Evolutionary conservation across 2,113 vertebrate species (phyloP).

Genomic region (Rhabdornis inornatus): DNA sequence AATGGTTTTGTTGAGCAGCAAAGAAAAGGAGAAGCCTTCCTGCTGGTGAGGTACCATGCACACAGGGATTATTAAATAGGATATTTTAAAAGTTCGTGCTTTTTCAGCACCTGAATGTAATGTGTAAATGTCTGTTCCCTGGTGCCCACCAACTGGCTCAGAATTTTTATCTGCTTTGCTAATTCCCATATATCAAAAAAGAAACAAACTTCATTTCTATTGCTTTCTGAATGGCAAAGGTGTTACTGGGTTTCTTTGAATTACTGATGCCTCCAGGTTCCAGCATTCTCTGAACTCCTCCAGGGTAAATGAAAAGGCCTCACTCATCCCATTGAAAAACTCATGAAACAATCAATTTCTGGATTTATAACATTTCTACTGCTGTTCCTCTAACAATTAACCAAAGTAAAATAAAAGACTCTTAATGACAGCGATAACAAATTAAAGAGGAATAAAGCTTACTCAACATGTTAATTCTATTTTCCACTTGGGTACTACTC

Average conservation of each 20-base stretch:
- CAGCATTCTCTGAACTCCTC: neutral
- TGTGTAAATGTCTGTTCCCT: neutral
- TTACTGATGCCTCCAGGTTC: neutral
- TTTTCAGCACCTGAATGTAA: neutral
- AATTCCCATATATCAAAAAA: neutral
- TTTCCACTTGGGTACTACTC: constrained; percentile 66
- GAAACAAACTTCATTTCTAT: neutral
- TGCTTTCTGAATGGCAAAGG: neutral
- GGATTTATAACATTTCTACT: neutral
- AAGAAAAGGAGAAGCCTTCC: neutral
- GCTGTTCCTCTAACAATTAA: constrained; percentile 11
- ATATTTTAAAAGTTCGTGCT: neutral
- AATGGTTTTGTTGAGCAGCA: neutral
- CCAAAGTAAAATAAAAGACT: constrained; percentile 46
- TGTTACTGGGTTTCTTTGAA: neutral
- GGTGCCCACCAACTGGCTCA: neutral
- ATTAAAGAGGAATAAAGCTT: constrained; percentile 68
- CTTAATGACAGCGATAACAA: constrained; percentile 36
- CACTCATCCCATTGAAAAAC: neutral
- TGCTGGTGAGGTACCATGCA: neutral
- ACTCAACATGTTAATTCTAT: constrained; percentile 61
- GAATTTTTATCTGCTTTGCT: neutral
- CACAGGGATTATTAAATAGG: neutral
- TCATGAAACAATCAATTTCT: neutral
- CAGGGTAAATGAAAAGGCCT: neutral